These are phyloP conservation scores for Emydura subglobosa DNA, from an alignment of 2,113 vertebrate genomes.

Conservation along the genomic window DNA sequence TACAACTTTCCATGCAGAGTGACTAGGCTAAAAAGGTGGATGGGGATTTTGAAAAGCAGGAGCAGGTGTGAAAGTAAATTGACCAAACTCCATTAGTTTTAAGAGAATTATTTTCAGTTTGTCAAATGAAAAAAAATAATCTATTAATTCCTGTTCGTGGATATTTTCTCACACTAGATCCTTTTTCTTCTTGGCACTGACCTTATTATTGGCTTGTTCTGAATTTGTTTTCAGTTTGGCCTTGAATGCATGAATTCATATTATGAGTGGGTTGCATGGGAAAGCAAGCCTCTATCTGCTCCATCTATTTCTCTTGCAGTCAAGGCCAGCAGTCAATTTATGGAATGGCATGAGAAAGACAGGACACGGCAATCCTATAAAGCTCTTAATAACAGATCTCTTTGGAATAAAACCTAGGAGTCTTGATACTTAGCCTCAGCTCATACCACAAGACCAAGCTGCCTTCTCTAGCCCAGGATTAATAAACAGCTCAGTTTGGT, in stretches of 20 bases:
- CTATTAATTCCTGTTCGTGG: background rate
- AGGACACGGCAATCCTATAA: background rate
- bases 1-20: background rate
- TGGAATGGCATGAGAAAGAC: background rate
- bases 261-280: background rate
- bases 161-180: background rate
- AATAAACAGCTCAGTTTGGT: background rate
- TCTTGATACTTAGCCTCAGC: accelerated
- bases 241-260: background rate
- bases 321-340: background rate
- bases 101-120: background rate
- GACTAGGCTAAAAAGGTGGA: background rate
- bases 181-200: background rate
- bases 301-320: background rate
- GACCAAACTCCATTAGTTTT: background rate
- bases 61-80: conserved; percentile 4
- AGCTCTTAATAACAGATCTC: background rate
- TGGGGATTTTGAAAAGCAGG: background rate
- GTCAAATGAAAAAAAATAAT: background rate
- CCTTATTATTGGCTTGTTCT: background rate
- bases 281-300: background rate
- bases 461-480: background rate
- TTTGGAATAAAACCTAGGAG: background rate
- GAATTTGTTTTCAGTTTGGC: background rate
- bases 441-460: accelerated